Conservation (phyloP, 2,797 vertebrate species). For the Decapterus maruadsi region DNA sequence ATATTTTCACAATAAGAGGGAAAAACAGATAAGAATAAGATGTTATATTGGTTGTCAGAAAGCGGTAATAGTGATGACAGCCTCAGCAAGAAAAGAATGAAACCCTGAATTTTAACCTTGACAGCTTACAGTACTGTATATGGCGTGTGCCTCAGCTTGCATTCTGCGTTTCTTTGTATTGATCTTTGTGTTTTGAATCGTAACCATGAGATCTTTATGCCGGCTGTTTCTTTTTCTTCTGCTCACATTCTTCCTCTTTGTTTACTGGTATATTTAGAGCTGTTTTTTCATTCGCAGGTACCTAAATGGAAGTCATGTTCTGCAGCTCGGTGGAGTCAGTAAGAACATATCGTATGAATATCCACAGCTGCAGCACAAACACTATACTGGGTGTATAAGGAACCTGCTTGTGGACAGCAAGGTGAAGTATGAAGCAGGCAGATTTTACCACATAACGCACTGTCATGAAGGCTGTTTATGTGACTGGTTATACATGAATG, state of each 20-base stretch:
- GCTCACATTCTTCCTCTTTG: conserved; percentile 9
- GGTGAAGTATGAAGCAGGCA: conserved; percentile 70
- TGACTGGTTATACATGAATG: conserved; percentile 14
- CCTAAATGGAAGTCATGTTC: conserved; percentile 85
- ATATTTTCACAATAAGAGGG: conserved; percentile 35
- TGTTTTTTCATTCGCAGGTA: conserved; percentile 74
- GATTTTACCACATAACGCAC: background rate
- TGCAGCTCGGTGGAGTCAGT: conserved; percentile 89
- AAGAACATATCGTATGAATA: conserved; percentile 85
- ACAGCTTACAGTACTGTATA: conserved; percentile 23
- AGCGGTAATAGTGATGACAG: conserved; percentile 45
- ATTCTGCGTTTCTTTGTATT: conserved; percentile 23
- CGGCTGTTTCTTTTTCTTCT: conserved; percentile 11
- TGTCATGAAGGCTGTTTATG: background rate
- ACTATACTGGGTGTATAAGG: conserved; percentile 87
- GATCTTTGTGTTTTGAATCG: conserved; percentile 34
- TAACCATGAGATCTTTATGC: conserved; percentile 30
- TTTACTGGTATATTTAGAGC: conserved; percentile 24
- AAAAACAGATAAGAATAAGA: conserved; percentile 41
- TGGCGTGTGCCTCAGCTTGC: background rate
- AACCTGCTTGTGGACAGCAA: conserved; percentile 89
- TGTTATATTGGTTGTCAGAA: conserved; percentile 57
- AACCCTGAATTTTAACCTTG: conserved; percentile 51
- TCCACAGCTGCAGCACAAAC: conserved; percentile 85
- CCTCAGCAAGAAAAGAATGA: conserved; percentile 31